A percentile compares a stretch with the other conserved stretches of the same genome.
Conservation (phyloP, 92 coral and sea anemone genomes). For the Meandrina meandrites region DNA sequence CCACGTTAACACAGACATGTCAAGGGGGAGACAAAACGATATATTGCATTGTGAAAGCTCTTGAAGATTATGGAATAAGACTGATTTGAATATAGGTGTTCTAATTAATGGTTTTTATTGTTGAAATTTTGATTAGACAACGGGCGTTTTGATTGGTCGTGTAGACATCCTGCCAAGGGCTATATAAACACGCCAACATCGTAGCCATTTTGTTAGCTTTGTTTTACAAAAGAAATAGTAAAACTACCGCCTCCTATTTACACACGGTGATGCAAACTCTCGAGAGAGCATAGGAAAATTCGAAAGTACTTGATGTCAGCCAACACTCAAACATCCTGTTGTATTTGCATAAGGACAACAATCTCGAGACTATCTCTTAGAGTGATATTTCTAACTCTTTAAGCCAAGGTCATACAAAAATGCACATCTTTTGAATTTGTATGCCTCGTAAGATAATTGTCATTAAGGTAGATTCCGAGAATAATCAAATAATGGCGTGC, state of each 20-base stretch:
- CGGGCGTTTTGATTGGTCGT: neutral
- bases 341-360: too few relatives aligned
- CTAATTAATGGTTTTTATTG: neutral
- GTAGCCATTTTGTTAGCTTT: neutral
- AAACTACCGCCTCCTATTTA: neutral
- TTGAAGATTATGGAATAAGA: neutral
- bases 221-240: too few relatives aligned
- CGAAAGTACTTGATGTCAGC: too few relatives aligned
- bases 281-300: neutral
- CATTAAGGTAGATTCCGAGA: too few relatives aligned
- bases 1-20: neutral
- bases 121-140: neutral
- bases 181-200: too few relatives aligned
- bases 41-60: neutral
- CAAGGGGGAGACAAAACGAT: neutral
- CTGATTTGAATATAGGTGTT: neutral
- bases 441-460: too few relatives aligned
- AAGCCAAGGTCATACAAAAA: neutral
- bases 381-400: neutral
- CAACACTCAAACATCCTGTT: too few relatives aligned
- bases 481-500: too few relatives aligned
- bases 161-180: neutral
- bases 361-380: too few relatives aligned
- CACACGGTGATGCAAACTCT: neutral
- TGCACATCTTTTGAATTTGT: too few relatives aligned